A percentile compares a stretch with the other conserved stretches of the same genome.
Evolutionary conservation across 2,113 vertebrate genomes (phyloP).

Genomic region (Sceloporus tristichus): DNA sequence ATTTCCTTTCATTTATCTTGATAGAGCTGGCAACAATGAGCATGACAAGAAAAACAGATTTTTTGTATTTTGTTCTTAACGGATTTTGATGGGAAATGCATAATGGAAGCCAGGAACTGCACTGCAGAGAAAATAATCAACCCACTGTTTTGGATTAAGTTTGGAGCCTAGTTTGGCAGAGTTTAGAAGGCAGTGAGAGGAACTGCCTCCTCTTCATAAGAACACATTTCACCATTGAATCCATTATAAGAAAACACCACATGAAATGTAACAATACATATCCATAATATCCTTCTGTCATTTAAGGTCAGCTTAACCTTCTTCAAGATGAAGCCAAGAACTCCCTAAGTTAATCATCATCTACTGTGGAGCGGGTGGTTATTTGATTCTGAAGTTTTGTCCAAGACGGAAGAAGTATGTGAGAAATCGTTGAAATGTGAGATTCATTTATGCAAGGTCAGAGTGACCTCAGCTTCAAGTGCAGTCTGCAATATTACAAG

Average conservation of each 20-base stretch:
- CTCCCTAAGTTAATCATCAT: constrained; percentile 84
- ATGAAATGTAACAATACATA: constrained; percentile 70
- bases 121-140: constrained; percentile 52
- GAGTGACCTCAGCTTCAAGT: constrained; percentile 77
- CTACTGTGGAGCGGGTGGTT: constrained; percentile 72
- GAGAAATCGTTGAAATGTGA: constrained; percentile 77
- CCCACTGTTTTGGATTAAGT: constrained; percentile 54
- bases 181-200: constrained; percentile 46
- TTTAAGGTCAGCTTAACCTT: constrained; percentile 82
- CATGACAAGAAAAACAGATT: not conserved
- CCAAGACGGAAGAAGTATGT: constrained; percentile 72
- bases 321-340: constrained; percentile 78
- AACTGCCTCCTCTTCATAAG: constrained; percentile 64
- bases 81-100: constrained; percentile 57
- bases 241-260: constrained; percentile 40
- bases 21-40: constrained; percentile 5
- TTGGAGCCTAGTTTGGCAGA: constrained; percentile 47
- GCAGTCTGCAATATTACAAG: constrained; percentile 73
- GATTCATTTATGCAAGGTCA: constrained; percentile 82
- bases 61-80: constrained; percentile 31
- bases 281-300: constrained; percentile 71
- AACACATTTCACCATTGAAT: constrained; percentile 50
- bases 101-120: constrained; percentile 40
- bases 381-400: constrained; percentile 76
- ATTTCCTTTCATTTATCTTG: constrained; percentile 2